phyloP scores from a whole-genome alignment of 1,140 invertebrate genomes.

The Centruroides sculpturatus region DNA sequence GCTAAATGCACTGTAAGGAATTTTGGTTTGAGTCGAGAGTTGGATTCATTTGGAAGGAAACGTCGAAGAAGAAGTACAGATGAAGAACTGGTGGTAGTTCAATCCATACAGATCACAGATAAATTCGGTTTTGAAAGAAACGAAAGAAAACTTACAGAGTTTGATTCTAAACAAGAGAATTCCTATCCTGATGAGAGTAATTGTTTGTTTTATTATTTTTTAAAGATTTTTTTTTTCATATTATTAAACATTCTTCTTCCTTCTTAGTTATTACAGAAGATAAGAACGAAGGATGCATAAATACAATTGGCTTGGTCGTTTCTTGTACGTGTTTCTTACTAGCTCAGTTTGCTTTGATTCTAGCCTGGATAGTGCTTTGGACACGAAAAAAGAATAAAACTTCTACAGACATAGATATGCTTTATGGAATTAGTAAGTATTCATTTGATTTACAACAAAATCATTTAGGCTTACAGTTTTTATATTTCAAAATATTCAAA shows the following conservation, averaged over 20 bases:
- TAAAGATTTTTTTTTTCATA: no score
- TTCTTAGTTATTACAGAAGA: neutral
- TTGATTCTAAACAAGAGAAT: neutral
- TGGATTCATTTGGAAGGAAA: constrained; percentile 23
- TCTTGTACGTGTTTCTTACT: constrained; percentile 66
- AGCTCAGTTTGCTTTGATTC: constrained; percentile 62
- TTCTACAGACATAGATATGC: neutral
- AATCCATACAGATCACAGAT: constrained; percentile 82
- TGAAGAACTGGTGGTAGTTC: constrained; percentile 70
- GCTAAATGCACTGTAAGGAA: constrained; percentile 7
- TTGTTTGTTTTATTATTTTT: neutral
- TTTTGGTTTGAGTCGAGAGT: constrained; percentile 7
- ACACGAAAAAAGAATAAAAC: constrained; percentile 41
- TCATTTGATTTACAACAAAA: no score
- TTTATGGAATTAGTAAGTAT: no score
- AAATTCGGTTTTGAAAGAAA: constrained; percentile 45
- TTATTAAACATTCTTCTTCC: neutral
- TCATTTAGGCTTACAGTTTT: no score
- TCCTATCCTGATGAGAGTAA: neutral
- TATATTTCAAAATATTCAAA: no score
- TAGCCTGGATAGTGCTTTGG: constrained; percentile 69
- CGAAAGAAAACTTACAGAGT: neutral
- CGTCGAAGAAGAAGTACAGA: constrained; percentile 28
- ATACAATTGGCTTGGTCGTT: constrained; percentile 56
- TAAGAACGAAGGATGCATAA: constrained; percentile 43